phyloP scores from a whole-genome alignment of 2,797 vertebrate genomes.

The Diplodus puntazzo region DNA sequence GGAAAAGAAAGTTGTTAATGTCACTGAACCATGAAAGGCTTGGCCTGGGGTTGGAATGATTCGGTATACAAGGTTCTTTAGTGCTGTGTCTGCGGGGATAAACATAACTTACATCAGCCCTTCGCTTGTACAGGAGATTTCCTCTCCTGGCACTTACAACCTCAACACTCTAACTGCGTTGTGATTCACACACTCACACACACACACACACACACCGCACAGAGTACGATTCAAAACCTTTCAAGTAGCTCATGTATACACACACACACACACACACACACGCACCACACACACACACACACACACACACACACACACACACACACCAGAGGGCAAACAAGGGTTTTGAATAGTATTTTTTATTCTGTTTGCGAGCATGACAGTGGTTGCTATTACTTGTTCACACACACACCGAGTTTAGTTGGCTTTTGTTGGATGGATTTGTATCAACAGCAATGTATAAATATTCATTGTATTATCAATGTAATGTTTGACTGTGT shows the following conservation, averaged over 20 bases:
- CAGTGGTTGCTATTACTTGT: constrained; percentile 62
- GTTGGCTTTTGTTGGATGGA: constrained; percentile 59
- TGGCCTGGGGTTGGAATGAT: constrained; percentile 87
- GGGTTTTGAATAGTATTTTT: constrained; percentile 63
- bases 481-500: constrained; percentile 56
- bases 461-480: constrained; percentile 59
- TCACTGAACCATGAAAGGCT: constrained; percentile 89
- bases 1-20: constrained; percentile 85
- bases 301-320: constrained; percentile 46
- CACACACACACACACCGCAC: constrained; percentile 37
- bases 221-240: constrained; percentile 70
- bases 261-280: constrained; percentile 47
- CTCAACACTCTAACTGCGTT: constrained; percentile 73
- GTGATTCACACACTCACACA: constrained; percentile 71
- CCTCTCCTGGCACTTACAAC: constrained; percentile 84
- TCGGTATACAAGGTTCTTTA: constrained; percentile 87
- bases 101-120: constrained; percentile 90
- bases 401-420: constrained; percentile 54
- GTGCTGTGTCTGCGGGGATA: constrained; percentile 88
- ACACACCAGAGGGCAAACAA: constrained; percentile 68
- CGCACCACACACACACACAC: constrained; percentile 36
- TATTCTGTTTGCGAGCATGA: constrained; percentile 68
- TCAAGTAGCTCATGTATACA: constrained; percentile 68
- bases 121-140: constrained; percentile 86
- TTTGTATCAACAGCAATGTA: constrained; percentile 60